Conservation (phyloP, 2,888 invertebrate genomes). For the Andrena minutula region DNA sequence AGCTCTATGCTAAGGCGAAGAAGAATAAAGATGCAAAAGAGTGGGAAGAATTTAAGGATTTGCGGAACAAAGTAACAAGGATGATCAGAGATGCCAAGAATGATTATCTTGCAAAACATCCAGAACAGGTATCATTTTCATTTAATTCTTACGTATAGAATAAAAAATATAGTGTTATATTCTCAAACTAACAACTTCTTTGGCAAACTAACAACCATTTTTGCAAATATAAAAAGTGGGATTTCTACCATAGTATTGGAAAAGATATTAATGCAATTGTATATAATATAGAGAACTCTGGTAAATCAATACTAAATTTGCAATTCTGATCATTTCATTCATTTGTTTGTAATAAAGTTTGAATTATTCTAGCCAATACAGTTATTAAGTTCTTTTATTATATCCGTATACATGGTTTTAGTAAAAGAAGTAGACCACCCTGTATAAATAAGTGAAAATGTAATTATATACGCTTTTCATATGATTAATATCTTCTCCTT, state of each 20-base stretch:
- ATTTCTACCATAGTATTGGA: constrained; percentile 8
- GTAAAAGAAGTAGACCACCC: constrained; percentile 47
- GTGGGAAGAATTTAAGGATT: constrained; percentile 83
- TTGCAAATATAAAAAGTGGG: neutral
- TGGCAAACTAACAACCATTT: neutral
- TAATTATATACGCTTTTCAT: constrained; percentile 8
- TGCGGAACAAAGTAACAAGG: constrained; percentile 83
- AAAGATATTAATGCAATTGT: constrained; percentile 16
- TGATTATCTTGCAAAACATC: constrained; percentile 82
- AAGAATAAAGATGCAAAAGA: constrained; percentile 83
- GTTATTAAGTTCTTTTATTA: neutral
- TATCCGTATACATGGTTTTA: constrained; percentile 11
- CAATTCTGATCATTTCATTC: constrained; percentile 8
- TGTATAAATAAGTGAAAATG: constrained; percentile 48
- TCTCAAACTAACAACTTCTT: constrained; percentile 19
- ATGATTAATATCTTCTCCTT: constrained; percentile 27
- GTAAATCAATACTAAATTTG: neutral
- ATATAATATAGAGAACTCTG: neutral
- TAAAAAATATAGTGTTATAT: constrained; percentile 1
- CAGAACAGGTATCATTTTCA: constrained; percentile 80
- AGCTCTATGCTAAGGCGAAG: constrained; percentile 82
- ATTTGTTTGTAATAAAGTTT: constrained; percentile 4
- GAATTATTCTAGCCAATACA: neutral
- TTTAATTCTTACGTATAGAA: constrained; percentile 15
- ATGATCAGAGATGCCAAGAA: constrained; percentile 84